These are phyloP conservation scores for Arnoldichthys spilopterus DNA, from an alignment of 2,797 vertebrate genomes.

Conservation along the genomic window DNA sequence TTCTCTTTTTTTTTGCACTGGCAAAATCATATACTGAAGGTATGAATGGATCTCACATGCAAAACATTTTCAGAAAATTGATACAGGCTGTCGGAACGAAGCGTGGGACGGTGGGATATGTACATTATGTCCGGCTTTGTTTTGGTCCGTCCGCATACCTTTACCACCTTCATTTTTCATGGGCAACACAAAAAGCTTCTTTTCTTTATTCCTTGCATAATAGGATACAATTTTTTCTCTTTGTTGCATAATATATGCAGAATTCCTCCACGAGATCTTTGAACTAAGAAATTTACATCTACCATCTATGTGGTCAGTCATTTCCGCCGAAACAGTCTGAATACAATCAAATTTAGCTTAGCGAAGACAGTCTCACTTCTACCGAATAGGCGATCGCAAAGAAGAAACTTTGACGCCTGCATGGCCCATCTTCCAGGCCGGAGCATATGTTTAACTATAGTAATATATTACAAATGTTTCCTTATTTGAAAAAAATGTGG, in stretches of 20 bases:
- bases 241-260: constrained; percentile 84
- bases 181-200: constrained; percentile 62
- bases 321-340: constrained; percentile 74
- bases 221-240: constrained; percentile 63
- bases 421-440: constrained; percentile 71
- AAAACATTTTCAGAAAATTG: constrained; percentile 71
- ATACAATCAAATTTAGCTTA: constrained; percentile 77
- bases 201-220: constrained; percentile 49
- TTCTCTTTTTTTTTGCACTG: constrained; percentile 64
- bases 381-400: constrained; percentile 64
- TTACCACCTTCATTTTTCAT: constrained; percentile 33
- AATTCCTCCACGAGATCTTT: constrained; percentile 64
- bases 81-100: constrained; percentile 69
- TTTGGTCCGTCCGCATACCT: constrained; percentile 35
- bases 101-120: constrained; percentile 75
- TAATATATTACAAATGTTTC: constrained; percentile 81
- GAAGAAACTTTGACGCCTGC: constrained; percentile 69
- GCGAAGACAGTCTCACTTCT: constrained; percentile 68
- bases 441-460: constrained; percentile 75
- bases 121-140: constrained; percentile 66
- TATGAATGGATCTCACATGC: constrained; percentile 78
- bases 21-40: constrained; percentile 78
- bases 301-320: constrained; percentile 71
- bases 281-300: constrained; percentile 67
- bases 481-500: constrained; percentile 73